Base-by-base conservation (phyloP, 2,113 vertebrate genomes). In the Pygoscelis adeliae region DNA sequence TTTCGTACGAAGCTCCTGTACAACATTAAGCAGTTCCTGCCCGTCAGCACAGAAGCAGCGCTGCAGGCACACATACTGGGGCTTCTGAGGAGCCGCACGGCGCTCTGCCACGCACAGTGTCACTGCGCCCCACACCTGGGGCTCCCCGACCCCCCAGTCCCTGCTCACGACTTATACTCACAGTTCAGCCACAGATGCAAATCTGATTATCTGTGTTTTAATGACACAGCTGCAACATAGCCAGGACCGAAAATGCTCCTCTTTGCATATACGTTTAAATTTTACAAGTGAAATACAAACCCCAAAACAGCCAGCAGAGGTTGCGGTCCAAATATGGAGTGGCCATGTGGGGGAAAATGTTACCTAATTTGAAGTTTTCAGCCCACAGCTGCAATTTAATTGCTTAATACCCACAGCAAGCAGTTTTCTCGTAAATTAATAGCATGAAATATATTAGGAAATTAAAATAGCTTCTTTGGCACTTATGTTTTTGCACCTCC, bases 21-120 rank as follows among this genome's bases (percentile, higher is more conserved):
- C 38, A 23, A 15, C 50, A 1, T 2, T 20, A 6, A 11, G n/a
- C 52, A 29, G n/a, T 10, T 14, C 17, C n/a, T 7, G 27, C 38
- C 27, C 8, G 3, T 4, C 27, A 14, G 47, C 23, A 6, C 40
- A 12, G 34, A 7, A 27, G 34, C 71, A 29, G 32, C 3, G 4
- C 56, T 36, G 71, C 71, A 32, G 76, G n/a, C 29, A 17, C 52
- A 5, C 21, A 0, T 0, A 1, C 7, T 3, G 11, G 0, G 1
- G 16, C 26, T 32, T 1, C n/a, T 10, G 11, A 18, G 83, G 73
- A 8, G 50, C 76, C 46, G 86, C 90, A 12, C 4, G 22, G 76
- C 5, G 15, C 29, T 27, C 34, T 8, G 74, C 36, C 8, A 1
- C 7, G 34, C 65, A 21, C 40, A 4, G 27, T 26, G 5, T 4